Percentiles rank a stretch among this genome's conserved stretches.
phyloP scores from a whole-genome alignment of 2,113 vertebrate genomes.

The Alligator mississippiensis region DNA sequence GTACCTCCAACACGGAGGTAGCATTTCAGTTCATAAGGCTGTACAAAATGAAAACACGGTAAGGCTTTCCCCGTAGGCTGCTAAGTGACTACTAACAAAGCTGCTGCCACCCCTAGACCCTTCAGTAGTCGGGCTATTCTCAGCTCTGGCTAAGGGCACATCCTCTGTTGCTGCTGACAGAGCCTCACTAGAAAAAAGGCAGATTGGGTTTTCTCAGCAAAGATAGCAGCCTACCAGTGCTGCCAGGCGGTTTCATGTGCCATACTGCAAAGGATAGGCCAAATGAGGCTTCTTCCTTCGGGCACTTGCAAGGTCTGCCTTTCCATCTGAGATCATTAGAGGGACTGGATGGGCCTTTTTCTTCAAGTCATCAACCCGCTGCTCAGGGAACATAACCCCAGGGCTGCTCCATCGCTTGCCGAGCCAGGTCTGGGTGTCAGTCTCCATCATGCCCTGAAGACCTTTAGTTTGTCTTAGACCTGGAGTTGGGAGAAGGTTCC shows the following conservation, averaged over 20 bases:
- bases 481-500: not conserved
- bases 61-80: not conserved
- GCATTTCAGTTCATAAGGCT: not conserved
- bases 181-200: not conserved
- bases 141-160: not conserved
- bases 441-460: fast-evolving
- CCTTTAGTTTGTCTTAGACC: not conserved
- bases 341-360: not conserved
- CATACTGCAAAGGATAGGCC: not conserved
- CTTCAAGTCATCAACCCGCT: not conserved
- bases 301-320: not conserved
- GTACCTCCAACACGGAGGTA: not conserved
- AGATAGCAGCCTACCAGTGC: not conserved
- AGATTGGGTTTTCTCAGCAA: not conserved
- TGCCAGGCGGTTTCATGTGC: not conserved
- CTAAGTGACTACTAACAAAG: not conserved
- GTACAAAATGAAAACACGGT: too few relatives aligned
- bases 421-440: not conserved
- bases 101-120: not conserved
- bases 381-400: not conserved
- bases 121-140: not conserved
- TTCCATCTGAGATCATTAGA: not conserved
- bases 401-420: not conserved
- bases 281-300: not conserved
- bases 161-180: not conserved